Percentiles rank a stretch among this genome's conserved stretches.
Evolutionary conservation across 2,113 vertebrate genomes (phyloP).

Genomic region (Chascanopsetta lugubris): DNA sequence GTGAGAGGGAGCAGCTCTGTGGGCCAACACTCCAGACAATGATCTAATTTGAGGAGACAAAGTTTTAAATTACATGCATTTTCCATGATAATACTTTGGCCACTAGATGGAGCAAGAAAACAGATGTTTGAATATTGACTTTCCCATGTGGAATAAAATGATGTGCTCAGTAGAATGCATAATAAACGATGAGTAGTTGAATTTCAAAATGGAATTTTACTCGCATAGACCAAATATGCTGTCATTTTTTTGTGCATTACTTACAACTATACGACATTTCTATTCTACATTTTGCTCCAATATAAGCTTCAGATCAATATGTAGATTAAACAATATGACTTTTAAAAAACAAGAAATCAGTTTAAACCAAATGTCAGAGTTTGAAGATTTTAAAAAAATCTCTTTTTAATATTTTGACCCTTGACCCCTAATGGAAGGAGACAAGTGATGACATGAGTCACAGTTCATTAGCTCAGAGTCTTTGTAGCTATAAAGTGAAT

Average conservation of each 20-base stretch:
- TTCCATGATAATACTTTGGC: background rate
- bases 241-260: no score
- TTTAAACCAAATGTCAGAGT: no score
- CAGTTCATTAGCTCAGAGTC: background rate
- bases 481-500: no score
- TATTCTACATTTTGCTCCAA: no score
- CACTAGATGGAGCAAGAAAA: conserved; percentile 54
- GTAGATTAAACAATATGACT: no score
- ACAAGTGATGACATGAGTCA: background rate
- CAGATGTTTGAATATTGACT: background rate
- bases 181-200: no score
- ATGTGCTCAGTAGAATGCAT: background rate
- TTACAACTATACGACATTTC: no score
- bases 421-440: background rate
- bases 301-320: no score
- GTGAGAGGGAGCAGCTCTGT: conserved; percentile 4
- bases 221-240: no score
- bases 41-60: conserved; percentile 15
- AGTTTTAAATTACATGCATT: conserved; percentile 3
- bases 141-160: background rate
- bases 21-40: conserved; percentile 18
- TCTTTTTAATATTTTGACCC: conserved; percentile 2
- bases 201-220: no score
- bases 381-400: no score
- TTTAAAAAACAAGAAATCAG: no score